These are phyloP conservation scores for Blastobasis lacticolella DNA, from an alignment of 2,888 invertebrate species.

Conservation along the genomic window DNA sequence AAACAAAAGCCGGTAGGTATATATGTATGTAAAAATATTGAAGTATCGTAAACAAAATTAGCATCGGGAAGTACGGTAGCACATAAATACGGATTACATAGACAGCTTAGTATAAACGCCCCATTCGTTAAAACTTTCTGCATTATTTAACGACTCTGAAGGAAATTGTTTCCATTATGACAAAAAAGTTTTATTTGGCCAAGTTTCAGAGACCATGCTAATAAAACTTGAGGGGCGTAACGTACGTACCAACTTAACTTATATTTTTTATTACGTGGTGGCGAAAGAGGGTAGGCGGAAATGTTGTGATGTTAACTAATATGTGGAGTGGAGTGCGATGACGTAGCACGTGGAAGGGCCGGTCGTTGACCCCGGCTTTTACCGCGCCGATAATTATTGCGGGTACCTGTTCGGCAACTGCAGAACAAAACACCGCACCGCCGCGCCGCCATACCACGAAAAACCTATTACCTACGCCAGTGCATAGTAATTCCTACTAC, in stretches of 20 bases:
- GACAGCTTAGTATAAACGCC: slow-evolving; percentile 30
- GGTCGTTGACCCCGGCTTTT: slow-evolving; percentile 53
- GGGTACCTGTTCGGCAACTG: too few relatives aligned
- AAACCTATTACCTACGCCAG: too few relatives aligned
- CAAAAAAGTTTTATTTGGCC: slow-evolving; percentile 14
- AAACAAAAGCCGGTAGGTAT: too few relatives aligned
- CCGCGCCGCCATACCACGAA: too few relatives aligned
- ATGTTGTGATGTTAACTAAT: slow-evolving; percentile 12
- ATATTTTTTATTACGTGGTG: neutral
- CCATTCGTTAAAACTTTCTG: slow-evolving; percentile 43
- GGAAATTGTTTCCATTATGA: slow-evolving; percentile 25
- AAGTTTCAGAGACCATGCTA: slow-evolving; percentile 13
- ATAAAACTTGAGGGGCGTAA: slow-evolving; percentile 14
- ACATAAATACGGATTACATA: slow-evolving; percentile 27
- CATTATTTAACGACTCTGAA: slow-evolving; percentile 34
- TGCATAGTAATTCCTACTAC: too few relatives aligned
- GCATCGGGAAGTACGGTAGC: neutral
- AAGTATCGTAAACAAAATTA: too few relatives aligned
- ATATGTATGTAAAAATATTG: too few relatives aligned
- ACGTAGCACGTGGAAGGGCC: slow-evolving; percentile 49
- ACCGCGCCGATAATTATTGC: slow-evolving; percentile 52
- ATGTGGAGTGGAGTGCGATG: neutral
- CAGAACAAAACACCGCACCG: too few relatives aligned
- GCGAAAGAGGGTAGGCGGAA: slow-evolving; percentile 12
- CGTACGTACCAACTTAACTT: slow-evolving; percentile 1